Conservation (phyloP, 2,888 invertebrate genomes). For the Orchesellides sinensis region DNA sequence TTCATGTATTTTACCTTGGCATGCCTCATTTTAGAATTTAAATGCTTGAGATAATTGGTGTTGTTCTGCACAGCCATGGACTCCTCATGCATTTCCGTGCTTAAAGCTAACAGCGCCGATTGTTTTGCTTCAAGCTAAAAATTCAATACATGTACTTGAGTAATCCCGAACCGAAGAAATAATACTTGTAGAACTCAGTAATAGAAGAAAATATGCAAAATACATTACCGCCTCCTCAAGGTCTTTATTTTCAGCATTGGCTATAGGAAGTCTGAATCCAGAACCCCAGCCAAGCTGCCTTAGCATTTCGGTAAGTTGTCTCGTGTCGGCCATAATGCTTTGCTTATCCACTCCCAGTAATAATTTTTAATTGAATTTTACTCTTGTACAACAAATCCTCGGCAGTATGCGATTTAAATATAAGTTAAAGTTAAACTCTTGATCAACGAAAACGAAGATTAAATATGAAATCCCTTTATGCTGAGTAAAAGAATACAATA, state of each 20-base stretch:
- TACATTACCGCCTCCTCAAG: conserved; percentile 78
- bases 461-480: too few species aligned
- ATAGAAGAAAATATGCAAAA: too few species aligned
- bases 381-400: too few species aligned
- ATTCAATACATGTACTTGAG: too few species aligned
- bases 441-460: too few species aligned
- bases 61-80: conserved; percentile 25
- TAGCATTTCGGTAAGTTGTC: conserved; percentile 81
- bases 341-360: too few species aligned
- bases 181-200: too few species aligned
- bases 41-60: conserved; percentile 13
- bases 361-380: too few species aligned
- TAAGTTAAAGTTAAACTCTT: too few species aligned
- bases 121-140: conserved; percentile 78
- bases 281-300: conserved; percentile 86
- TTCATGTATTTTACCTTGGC: conserved; percentile 24
- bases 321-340: conserved; percentile 38
- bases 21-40: conserved; percentile 29
- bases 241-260: conserved; percentile 84
- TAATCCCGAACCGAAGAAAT: too few species aligned
- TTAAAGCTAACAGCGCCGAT: conserved; percentile 13
- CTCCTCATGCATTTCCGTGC: conserved; percentile 27
- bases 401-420: too few species aligned
- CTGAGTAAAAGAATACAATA: too few species aligned
- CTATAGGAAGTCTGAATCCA: conserved; percentile 88